phyloP scores from a whole-genome alignment of 2,888 invertebrate species.

The Thereva nobilitata region DNA sequence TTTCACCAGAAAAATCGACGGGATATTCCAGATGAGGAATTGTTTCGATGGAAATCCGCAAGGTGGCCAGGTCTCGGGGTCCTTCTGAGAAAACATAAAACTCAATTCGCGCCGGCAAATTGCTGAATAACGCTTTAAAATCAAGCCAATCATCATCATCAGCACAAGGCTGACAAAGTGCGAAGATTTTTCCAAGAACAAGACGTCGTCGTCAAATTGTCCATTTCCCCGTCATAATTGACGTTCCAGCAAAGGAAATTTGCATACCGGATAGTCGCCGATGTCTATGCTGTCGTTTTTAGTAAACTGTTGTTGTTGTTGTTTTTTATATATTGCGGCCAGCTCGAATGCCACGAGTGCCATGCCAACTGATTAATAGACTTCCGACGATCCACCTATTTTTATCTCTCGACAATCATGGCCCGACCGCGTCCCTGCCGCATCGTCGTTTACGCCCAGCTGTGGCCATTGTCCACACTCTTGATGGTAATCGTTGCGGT shows the following conservation, averaged over 20 bases:
- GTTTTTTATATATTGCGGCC: background rate
- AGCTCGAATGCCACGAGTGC: slow-evolving; percentile 14
- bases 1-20: no score
- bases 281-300: no score
- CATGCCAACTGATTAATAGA: slow-evolving; percentile 23
- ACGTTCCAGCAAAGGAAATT: slow-evolving; percentile 4
- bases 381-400: slow-evolving; percentile 28
- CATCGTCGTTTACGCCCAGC: no score
- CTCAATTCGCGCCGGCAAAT: background rate
- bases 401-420: slow-evolving; percentile 16
- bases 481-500: no score
- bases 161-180: slow-evolving; percentile 10
- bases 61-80: no score
- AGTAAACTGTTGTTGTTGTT: background rate
- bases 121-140: slow-evolving; percentile 3
- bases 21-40: no score
- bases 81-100: no score
- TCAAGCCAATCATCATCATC: background rate
- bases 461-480: no score
- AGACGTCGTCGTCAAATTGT: slow-evolving; percentile 8
- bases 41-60: no score
- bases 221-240: slow-evolving; percentile 31
- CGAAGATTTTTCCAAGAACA: slow-evolving; percentile 12
- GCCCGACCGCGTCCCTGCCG: background rate
- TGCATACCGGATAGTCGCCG: slow-evolving; percentile 20